Percentiles rank a stretch among this genome's conserved stretches.
phyloP scores from a whole-genome alignment of 2,888 invertebrate species.

The Ophioninae sp. region DNA sequence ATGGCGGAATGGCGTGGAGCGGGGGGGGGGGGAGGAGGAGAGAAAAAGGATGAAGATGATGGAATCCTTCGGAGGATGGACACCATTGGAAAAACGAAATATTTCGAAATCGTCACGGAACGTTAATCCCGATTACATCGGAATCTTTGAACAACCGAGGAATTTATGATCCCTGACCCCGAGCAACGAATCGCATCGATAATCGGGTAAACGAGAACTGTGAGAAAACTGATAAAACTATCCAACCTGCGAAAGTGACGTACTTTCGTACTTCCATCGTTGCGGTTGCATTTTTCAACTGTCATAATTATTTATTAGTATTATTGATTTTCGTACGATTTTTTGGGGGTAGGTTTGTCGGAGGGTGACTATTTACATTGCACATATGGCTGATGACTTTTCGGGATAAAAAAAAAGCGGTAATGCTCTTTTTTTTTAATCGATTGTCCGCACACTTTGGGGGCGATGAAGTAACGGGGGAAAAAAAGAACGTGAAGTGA shows the following conservation, averaged over 20 bases:
- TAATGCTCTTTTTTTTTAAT: constrained; percentile 33
- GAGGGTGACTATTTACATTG: constrained; percentile 50
- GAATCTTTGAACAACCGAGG: constrained; percentile 15
- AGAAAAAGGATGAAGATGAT: constrained; percentile 32
- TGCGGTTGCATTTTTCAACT: background rate
- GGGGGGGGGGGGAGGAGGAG: background rate
- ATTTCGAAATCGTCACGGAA: constrained; percentile 60
- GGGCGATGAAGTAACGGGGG: background rate
- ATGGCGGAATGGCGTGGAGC: too few species aligned
- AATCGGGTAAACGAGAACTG: background rate
- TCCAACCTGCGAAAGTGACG: background rate
- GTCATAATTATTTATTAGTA: too few species aligned
- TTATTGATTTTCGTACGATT: background rate
- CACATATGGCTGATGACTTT: background rate
- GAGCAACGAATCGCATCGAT: constrained; percentile 38
- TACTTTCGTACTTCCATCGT: background rate
- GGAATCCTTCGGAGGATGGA: background rate
- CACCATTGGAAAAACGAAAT: constrained; percentile 21
- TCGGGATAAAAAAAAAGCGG: too few species aligned
- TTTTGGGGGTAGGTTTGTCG: background rate
- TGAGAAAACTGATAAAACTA: constrained; percentile 25
- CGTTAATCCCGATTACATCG: constrained; percentile 37
- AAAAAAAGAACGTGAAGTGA: constrained; percentile 9
- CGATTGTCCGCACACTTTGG: background rate
- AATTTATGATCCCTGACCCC: constrained; percentile 44